phyloP scores from a whole-genome alignment of 2,113 vertebrate genomes.

The Sceloporus tristichus region DNA sequence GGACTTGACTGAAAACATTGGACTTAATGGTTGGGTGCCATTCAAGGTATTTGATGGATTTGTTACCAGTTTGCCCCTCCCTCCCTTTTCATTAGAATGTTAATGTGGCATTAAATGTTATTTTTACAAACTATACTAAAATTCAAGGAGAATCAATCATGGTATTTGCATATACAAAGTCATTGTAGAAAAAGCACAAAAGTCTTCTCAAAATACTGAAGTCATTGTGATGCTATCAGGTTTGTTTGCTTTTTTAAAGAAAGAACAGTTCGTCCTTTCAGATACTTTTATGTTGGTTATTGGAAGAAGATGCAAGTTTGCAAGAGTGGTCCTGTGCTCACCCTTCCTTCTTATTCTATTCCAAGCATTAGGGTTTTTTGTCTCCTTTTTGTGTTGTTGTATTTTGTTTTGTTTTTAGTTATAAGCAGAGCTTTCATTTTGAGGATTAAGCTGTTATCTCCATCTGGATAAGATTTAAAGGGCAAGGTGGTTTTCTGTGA shows the following conservation, averaged over 20 bases:
- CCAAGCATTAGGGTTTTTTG: not conserved
- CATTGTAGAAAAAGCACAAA: not conserved
- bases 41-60: not conserved
- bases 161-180: not conserved
- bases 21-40: too few species aligned
- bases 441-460: conserved; percentile 34
- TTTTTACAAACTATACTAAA: not conserved
- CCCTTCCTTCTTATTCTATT: conserved; percentile 11
- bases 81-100: not conserved
- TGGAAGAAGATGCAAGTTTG: conserved; percentile 1
- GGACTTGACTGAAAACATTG: not conserved
- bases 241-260: not conserved
- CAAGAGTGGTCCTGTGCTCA: not conserved
- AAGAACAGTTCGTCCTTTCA: conserved; percentile 1
- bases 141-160: conserved; percentile 2
- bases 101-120: not conserved
- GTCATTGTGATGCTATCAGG: not conserved
- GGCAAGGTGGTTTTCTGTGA: conserved; percentile 30
- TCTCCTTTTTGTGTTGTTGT: too few species aligned
- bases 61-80: not conserved
- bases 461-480: conserved; percentile 34
- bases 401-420: not conserved
- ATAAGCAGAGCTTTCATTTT: conserved; percentile 18
- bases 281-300: conserved; percentile 13
- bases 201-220: not conserved